These are phyloP conservation scores for Nothoprocta pentlandii DNA, from an alignment of 2,113 vertebrate genomes.

Conservation along the genomic window DNA sequence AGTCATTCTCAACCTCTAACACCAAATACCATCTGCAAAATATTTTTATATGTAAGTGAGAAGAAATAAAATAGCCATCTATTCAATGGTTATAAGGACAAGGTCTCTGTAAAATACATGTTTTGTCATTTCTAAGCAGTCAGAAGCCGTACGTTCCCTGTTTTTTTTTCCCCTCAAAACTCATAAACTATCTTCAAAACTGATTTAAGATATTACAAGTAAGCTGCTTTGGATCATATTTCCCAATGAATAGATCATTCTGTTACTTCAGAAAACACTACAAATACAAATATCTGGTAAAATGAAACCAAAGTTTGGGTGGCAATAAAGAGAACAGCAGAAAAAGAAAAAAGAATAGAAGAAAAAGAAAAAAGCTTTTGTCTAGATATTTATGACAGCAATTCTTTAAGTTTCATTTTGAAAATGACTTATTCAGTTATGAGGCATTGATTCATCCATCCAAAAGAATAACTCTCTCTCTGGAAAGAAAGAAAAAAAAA, in stretches of 20 bases:
- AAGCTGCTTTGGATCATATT: slow-evolving; percentile 4
- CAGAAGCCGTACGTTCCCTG: background rate
- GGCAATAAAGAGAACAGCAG: background rate
- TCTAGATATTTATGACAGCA: background rate
- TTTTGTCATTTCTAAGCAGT: background rate
- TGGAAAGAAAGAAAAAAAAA: slow-evolving; percentile 3
- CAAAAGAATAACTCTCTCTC: background rate
- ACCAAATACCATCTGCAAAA: background rate
- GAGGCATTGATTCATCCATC: background rate
- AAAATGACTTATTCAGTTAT: background rate
- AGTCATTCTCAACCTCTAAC: background rate
- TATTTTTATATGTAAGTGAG: background rate
- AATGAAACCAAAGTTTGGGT: background rate
- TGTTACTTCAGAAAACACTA: background rate
- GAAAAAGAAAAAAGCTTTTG: background rate
- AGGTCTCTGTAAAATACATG: background rate
- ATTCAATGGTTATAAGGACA: background rate
- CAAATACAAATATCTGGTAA: background rate
- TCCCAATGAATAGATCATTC: background rate
- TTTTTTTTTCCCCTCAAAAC: background rate
- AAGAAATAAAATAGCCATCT: slow-evolving; percentile 34
- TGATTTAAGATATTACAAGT: background rate
- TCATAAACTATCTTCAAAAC: background rate
- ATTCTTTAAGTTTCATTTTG: background rate
- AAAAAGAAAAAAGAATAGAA: background rate